Conservation (phyloP, 2,888 invertebrate species). For the Ctena decussata region DNA sequence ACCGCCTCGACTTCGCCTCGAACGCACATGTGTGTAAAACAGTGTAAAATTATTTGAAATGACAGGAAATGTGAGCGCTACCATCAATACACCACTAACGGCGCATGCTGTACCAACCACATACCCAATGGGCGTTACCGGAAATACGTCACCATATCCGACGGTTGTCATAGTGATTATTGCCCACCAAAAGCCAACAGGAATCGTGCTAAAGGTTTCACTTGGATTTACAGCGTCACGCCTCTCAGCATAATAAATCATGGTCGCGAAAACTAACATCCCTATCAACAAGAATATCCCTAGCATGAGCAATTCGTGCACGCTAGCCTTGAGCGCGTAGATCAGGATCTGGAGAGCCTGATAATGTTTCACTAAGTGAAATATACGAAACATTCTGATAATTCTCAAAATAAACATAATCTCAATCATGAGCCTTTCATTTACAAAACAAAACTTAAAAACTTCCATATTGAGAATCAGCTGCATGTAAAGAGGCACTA, state of each 20-base stretch:
- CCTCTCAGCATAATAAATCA: constrained; percentile 86
- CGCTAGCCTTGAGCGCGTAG: constrained; percentile 87
- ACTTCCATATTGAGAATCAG: constrained; percentile 81
- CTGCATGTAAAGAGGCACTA: constrained; percentile 85
- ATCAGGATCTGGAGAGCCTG: constrained; percentile 87
- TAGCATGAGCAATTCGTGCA: constrained; percentile 86
- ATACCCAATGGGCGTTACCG: constrained; percentile 82
- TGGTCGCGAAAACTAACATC: constrained; percentile 86
- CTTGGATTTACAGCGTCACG: constrained; percentile 77
- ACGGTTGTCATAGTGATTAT: constrained; percentile 87
- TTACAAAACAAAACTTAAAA: constrained; percentile 81
- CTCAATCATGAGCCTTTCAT: constrained; percentile 84
- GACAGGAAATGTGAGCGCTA: constrained; percentile 86
- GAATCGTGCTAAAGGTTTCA: constrained; percentile 85
- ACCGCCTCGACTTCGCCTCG: constrained; percentile 67
- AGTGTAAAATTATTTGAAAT: constrained; percentile 86
- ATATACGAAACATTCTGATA: constrained; percentile 87
- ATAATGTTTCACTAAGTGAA: constrained; percentile 88
- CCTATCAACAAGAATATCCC: constrained; percentile 86
- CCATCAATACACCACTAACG: constrained; percentile 84
- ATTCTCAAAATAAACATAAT: constrained; percentile 87
- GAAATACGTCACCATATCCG: constrained; percentile 85
- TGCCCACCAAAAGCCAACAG: constrained; percentile 87
- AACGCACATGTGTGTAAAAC: constrained; percentile 86
- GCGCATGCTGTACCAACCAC: constrained; percentile 84